These are phyloP conservation scores for Anabas testudineus DNA, from an alignment of 2,797 vertebrate genomes.

Conservation along the genomic window DNA sequence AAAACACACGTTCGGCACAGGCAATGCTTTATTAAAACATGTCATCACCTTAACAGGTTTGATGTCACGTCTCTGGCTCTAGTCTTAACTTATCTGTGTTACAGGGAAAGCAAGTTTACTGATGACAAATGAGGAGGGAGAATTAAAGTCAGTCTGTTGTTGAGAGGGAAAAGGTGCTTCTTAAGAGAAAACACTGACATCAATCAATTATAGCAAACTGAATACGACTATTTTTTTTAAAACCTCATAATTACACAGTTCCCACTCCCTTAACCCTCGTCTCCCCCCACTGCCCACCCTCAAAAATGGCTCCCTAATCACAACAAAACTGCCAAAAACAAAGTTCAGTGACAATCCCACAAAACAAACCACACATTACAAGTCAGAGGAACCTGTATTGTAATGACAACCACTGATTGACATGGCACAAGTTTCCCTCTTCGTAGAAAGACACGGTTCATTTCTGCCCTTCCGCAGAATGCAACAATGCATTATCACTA, in stretches of 20 bases:
- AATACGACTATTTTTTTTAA: slow-evolving; percentile 66
- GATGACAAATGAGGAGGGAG: slow-evolving; percentile 57
- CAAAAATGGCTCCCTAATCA: slow-evolving; percentile 43
- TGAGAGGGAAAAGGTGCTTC: slow-evolving; percentile 69
- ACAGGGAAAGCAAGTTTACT: slow-evolving; percentile 62
- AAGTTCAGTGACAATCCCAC: slow-evolving; percentile 71
- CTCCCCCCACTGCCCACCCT: slow-evolving; percentile 25
- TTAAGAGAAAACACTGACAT: slow-evolving; percentile 78
- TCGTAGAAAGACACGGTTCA: slow-evolving; percentile 30
- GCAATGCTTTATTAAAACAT: slow-evolving; percentile 65
- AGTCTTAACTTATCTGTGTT: slow-evolving; percentile 51
- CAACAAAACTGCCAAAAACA: slow-evolving; percentile 63
- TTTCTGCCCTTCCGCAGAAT: slow-evolving; percentile 43
- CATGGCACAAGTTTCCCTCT: slow-evolving; percentile 75
- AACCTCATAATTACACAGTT: slow-evolving; percentile 67
- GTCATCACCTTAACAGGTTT: slow-evolving; percentile 56
- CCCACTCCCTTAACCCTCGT: slow-evolving; percentile 9
- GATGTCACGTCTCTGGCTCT: slow-evolving; percentile 64
- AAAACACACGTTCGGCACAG: slow-evolving; percentile 64
- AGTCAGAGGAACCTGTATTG: slow-evolving; percentile 72
- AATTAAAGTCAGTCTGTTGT: slow-evolving; percentile 55
- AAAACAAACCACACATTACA: slow-evolving; percentile 73
- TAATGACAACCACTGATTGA: slow-evolving; percentile 62
- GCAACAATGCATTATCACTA: slow-evolving; percentile 41
- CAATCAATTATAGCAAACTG: slow-evolving; percentile 73